phyloP scores from a whole-genome alignment of 1,140 invertebrate genomes.

The Leguminivora glycinivorella region DNA sequence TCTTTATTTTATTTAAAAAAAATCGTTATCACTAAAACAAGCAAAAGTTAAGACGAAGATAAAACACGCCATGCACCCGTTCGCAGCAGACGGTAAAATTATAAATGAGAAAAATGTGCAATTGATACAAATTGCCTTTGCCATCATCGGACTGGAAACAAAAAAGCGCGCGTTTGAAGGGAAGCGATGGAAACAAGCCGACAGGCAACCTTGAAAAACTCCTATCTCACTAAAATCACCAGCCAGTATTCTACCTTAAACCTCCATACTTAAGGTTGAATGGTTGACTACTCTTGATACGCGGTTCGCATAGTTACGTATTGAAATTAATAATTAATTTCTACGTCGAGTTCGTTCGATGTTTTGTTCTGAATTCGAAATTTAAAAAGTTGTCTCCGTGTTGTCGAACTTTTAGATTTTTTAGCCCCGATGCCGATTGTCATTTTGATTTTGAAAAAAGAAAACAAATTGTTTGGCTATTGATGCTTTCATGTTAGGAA shows the following conservation, averaged over 20 bases:
- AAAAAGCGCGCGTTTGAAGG: conserved; percentile 45
- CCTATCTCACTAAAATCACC: neutral
- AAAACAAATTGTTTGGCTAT: neutral
- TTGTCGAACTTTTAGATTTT: conserved; percentile 29
- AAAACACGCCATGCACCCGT: neutral
- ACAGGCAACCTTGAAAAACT: neutral
- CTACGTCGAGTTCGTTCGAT: conserved; percentile 60
- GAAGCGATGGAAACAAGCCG: conserved; percentile 54
- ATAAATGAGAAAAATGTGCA: conserved; percentile 36
- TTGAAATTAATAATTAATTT: conserved; percentile 70
- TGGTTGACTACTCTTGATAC: neutral
- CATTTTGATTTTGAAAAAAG: conserved; percentile 15
- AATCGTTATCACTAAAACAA: conserved; percentile 11
- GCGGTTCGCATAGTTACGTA: neutral
- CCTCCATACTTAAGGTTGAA: neutral
- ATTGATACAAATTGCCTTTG: conserved; percentile 61
- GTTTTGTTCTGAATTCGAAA: conserved; percentile 73
- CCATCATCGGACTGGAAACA: conserved; percentile 60
- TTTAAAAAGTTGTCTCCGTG: conserved; percentile 65
- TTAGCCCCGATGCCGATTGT: conserved; percentile 30
- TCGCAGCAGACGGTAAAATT: conserved; percentile 25
- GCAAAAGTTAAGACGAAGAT: neutral
- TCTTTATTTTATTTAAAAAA: neutral
- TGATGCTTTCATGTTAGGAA: neutral
- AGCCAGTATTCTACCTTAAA: neutral